A percentile compares a stretch with the other conserved stretches of the same genome.
phyloP scores from a whole-genome alignment of 1,140 invertebrate species.

The Ips nitidus region DNA sequence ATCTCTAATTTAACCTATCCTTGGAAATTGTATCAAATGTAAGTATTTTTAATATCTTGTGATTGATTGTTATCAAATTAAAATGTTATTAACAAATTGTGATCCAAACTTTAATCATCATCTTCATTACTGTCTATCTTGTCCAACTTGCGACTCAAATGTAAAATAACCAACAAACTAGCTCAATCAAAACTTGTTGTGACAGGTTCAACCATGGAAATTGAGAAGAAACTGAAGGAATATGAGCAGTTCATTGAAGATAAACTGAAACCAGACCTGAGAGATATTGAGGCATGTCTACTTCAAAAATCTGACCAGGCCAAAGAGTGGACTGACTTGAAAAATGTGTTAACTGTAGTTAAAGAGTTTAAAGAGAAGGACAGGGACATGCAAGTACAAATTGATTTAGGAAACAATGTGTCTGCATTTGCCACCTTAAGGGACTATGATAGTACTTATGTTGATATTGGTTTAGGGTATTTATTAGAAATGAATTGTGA shows the following conservation, averaged over 20 bases:
- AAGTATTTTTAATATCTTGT: too few relatives aligned
- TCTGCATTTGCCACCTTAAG: constrained; percentile 38
- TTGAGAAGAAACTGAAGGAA: constrained; percentile 45
- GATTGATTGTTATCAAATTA: too few relatives aligned
- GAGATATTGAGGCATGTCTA: constrained; percentile 42
- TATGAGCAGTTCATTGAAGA: constrained; percentile 49
- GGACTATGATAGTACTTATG: constrained; percentile 43
- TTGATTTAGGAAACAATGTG: constrained; percentile 41
- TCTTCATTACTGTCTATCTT: too few relatives aligned
- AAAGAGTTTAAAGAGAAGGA: constrained; percentile 44
- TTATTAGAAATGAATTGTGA: constrained; percentile 47
- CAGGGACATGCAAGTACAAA: constrained; percentile 40
- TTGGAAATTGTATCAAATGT: too few relatives aligned
- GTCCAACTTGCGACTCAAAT: too few relatives aligned
- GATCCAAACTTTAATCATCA: too few relatives aligned
- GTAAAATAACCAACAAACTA: too few relatives aligned
- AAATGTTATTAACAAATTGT: too few relatives aligned
- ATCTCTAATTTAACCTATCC: too few relatives aligned
- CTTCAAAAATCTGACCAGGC: constrained; percentile 38
- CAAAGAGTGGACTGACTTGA: constrained; percentile 48
- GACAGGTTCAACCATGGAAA: constrained; percentile 16
- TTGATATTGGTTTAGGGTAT: constrained; percentile 47
- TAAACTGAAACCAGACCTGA: constrained; percentile 47
- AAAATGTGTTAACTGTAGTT: constrained; percentile 39
- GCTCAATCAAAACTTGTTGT: too few relatives aligned